Evolutionary conservation across 2,888 invertebrate species (phyloP).

Genomic region (Diloba caeruleocephala): DNA sequence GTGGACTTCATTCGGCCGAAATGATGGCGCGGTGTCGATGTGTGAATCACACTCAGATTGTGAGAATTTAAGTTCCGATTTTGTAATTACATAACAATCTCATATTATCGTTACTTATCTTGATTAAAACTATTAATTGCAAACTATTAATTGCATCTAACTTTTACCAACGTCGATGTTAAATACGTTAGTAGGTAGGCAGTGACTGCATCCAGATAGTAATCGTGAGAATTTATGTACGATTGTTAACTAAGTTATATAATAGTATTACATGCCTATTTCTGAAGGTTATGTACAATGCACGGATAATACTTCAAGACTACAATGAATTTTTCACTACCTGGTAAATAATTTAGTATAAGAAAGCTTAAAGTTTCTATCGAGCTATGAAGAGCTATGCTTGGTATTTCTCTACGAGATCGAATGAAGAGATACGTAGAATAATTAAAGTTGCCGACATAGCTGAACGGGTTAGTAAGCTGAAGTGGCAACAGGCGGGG

Average conservation of each 20-base stretch:
- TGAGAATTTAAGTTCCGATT: conserved; percentile 1
- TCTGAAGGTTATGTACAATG: conserved; percentile 36
- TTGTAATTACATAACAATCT: background rate
- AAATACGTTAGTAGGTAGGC: conserved; percentile 6
- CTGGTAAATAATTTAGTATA: too few relatives aligned
- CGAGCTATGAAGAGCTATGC: too few relatives aligned
- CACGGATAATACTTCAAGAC: background rate
- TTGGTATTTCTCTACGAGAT: too few relatives aligned
- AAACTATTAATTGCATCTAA: conserved; percentile 17
- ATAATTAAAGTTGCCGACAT: too few relatives aligned
- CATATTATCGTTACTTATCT: conserved; percentile 3
- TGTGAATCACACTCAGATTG: too few relatives aligned
- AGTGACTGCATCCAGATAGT: conserved; percentile 22
- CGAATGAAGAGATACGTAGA: too few relatives aligned
- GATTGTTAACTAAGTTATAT: conserved; percentile 42
- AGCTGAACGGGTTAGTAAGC: too few relatives aligned
- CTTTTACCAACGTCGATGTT: conserved; percentile 3
- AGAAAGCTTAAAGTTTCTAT: too few relatives aligned
- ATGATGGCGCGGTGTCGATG: too few relatives aligned
- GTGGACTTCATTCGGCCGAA: too few relatives aligned
- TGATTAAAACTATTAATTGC: conserved; percentile 12
- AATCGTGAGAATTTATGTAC: conserved; percentile 46
- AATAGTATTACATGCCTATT: conserved; percentile 20
- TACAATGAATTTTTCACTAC: too few relatives aligned
- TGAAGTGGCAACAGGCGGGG: too few relatives aligned